A percentile compares a stretch with the other conserved stretches of the same genome.
phyloP scores from a whole-genome alignment of 2,113 vertebrate genomes.

The Reinhardtius hippoglossoides region DNA sequence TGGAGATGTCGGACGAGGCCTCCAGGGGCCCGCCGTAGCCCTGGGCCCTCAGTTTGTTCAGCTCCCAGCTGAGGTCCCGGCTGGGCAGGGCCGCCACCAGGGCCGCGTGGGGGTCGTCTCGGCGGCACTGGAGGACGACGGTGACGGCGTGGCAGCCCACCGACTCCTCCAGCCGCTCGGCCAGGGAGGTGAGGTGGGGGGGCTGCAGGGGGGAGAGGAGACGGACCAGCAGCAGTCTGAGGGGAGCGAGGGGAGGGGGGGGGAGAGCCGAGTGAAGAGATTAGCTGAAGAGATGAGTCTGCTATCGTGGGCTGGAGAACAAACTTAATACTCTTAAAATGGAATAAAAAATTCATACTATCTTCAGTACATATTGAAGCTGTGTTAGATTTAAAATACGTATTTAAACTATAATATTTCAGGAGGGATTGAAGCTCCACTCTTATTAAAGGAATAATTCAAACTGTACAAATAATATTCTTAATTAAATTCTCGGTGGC shows the following conservation, averaged over 20 bases:
- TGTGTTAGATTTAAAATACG: conserved; percentile 20
- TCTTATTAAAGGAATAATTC: conserved; percentile 5
- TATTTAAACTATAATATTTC: conserved; percentile 5
- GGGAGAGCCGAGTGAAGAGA: conserved; percentile 5
- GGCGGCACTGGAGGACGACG: conserved; percentile 77
- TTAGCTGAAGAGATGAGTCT: conserved; percentile 34
- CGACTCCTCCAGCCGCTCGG: conserved; percentile 83
- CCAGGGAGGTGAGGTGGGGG: conserved; percentile 76
- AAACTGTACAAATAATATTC: background rate
- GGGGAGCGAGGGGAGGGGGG: background rate
- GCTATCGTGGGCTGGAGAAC: conserved; percentile 12
- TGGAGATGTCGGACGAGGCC: conserved; percentile 79
- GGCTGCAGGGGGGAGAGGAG: conserved; percentile 80
- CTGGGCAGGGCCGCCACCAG: conserved; percentile 80
- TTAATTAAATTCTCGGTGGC: background rate
- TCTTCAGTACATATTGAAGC: background rate
- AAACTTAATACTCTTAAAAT: conserved; percentile 44
- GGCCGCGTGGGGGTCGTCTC: conserved; percentile 75
- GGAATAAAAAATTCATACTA: conserved; percentile 32
- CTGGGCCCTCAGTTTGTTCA: conserved; percentile 76
- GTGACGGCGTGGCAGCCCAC: conserved; percentile 75
- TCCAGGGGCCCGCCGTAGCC: conserved; percentile 82
- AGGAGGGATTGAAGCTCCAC: background rate
- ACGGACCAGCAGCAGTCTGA: conserved; percentile 85
- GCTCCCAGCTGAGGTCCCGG: conserved; percentile 82